Evolutionary conservation across 2,113 vertebrate species (phyloP).

Genomic region (Oxyruncus cristatus): DNA sequence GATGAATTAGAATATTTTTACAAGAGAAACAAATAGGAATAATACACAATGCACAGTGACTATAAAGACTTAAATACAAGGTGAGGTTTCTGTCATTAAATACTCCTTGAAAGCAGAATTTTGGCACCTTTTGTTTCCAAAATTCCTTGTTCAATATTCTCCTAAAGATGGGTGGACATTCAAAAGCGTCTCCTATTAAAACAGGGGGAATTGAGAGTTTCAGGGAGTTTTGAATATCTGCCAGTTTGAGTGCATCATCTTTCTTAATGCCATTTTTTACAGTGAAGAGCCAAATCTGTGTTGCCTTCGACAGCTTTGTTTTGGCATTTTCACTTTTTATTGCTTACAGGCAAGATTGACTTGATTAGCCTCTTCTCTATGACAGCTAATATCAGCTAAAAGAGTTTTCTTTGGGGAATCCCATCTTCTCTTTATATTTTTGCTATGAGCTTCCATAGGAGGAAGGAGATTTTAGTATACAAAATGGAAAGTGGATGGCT

Average conservation of each 20-base stretch:
- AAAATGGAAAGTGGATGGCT: neutral
- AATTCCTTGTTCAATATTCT: neutral
- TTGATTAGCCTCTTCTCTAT: neutral
- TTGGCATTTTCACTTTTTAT: neutral
- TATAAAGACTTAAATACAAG: neutral
- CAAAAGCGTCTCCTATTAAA: neutral
- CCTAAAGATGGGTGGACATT: neutral
- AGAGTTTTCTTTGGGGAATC: neutral
- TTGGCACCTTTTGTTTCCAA: neutral
- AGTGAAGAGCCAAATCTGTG: neutral
- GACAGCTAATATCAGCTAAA: neutral
- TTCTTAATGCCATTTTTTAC: neutral
- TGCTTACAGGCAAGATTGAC: neutral
- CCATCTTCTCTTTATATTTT: neutral
- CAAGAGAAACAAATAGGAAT: neutral
- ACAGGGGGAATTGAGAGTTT: neutral
- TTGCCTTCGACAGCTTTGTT: neutral
- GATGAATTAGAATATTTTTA: neutral
- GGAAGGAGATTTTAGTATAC: neutral
- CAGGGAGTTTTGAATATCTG: neutral
- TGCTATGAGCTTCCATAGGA: neutral
- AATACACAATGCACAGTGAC: neutral
- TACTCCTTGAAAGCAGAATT: neutral
- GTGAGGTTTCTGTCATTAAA: neutral
- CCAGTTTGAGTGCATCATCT: neutral